Base-by-base conservation (phyloP, 2,113 vertebrate genomes). In the Lophura nycthemera region DNA sequence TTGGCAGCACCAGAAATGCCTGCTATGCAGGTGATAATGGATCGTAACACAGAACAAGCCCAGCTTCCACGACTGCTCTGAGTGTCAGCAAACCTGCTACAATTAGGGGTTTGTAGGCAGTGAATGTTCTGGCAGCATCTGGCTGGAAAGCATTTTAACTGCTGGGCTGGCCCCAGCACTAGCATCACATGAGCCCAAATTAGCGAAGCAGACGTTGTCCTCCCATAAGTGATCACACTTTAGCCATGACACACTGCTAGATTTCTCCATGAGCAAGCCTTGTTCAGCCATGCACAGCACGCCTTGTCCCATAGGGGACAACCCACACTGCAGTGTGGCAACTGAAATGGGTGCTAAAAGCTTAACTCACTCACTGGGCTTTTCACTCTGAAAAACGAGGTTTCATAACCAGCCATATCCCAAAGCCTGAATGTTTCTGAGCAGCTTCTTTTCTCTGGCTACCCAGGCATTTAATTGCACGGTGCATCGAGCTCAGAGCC, bases 131-230 rank as follows among this genome's bases (percentile, higher is more conserved):
- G 56, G 34, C 30, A 86, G 45, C 27, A 71, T 77, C 59, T 77
- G 65, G 32, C 57, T 81, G 38, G 69, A 54, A 81, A 81, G 36
- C 22, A 59, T 95, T 88, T 25, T 32, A 90, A 57, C 59, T 76
- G n/a, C 86, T 84, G 43, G 43, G 29, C 18, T 72, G 43, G 19
- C 81, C 60, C 63, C 10, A 63, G 48, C 60, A 30, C 29, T 77
- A 59, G 25, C 42, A 52, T 70, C 67, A 77, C 24, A 63, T 25
- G 75, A 86, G 70, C 13, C n/a, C 59, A 76, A 63, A 84, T 74
- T 81, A 75, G 52, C 73, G 61, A 91, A 21, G 27, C 63, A 89
- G 40, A 38, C 0, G 52, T 81, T 74, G 79, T 34, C 65, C 57
- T 83, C 57, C 20, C 0, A 0, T 87, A n/a, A 4, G 5, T 14